Evolutionary conservation across 2,113 vertebrate genomes (phyloP).

Genomic region (Tychaedon coryphoeus): DNA sequence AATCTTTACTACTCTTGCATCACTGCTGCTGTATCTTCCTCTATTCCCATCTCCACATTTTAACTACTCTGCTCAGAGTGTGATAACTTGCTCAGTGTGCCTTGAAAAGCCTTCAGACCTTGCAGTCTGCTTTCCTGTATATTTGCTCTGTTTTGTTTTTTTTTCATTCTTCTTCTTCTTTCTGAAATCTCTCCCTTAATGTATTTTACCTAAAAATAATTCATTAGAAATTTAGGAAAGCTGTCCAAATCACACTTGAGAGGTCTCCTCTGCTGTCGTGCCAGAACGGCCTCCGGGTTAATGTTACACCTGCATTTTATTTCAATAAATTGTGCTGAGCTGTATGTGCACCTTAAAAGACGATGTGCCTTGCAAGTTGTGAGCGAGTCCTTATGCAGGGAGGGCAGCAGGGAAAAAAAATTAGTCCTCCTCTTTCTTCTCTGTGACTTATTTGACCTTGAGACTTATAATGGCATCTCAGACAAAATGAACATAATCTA

Average conservation of each 20-base stretch:
- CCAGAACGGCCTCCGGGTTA: conserved; percentile 55
- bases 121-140: background rate
- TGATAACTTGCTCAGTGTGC: background rate
- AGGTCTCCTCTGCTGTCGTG: background rate
- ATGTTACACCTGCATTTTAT: conserved; percentile 75
- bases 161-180: background rate
- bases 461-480: conserved; percentile 85
- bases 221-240: conserved; percentile 64
- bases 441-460: conserved; percentile 82
- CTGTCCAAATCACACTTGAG: conserved; percentile 34
- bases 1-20: background rate
- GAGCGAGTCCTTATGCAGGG: conserved; percentile 55
- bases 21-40: background rate
- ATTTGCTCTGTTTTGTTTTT: background rate
- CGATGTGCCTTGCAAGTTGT: conserved; percentile 47
- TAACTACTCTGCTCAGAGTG: fast-evolving
- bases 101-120: background rate
- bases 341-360: conserved; percentile 25
- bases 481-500: conserved; percentile 86
- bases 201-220: conserved; percentile 44
- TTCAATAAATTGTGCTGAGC: conserved; percentile 68
- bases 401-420: conserved; percentile 60
- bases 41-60: background rate
- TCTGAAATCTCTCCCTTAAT: background rate
- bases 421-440: conserved; percentile 72